These are phyloP conservation scores for Pteropus alecto DNA, from an alignment of 2,113 vertebrate genomes.

Conservation along the genomic window DNA sequence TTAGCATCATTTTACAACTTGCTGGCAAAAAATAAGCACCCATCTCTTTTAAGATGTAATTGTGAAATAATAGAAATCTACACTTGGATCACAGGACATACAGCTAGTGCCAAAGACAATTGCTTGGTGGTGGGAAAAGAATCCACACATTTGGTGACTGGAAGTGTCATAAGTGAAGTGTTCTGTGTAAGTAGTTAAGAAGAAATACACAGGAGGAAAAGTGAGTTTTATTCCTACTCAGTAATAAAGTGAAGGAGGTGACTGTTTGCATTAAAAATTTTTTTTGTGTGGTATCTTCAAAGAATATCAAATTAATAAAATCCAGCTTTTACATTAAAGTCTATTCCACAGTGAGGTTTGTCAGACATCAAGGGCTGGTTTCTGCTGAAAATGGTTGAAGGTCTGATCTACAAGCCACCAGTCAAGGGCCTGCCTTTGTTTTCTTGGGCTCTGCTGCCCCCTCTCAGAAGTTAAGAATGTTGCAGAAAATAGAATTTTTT, in stretches of 20 bases:
- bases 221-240: neutral
- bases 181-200: neutral
- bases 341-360: neutral
- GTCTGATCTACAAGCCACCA: neutral
- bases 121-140: neutral
- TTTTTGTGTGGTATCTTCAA: neutral
- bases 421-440: neutral
- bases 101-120: neutral
- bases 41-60: neutral
- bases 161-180: neutral
- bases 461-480: neutral
- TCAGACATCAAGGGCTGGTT: neutral
- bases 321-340: neutral
- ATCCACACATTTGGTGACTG: neutral
- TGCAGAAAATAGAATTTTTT: neutral
- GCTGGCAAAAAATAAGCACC: neutral
- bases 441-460: conserved; percentile 37
- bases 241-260: neutral
- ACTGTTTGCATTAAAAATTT: neutral
- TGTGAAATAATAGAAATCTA: neutral
- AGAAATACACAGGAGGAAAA: neutral
- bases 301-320: neutral
- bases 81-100: neutral
- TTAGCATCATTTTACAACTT: neutral
- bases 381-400: neutral